Base-by-base conservation (phyloP, 2,113 vertebrate genomes). In the Scatophagus argus region DNA sequence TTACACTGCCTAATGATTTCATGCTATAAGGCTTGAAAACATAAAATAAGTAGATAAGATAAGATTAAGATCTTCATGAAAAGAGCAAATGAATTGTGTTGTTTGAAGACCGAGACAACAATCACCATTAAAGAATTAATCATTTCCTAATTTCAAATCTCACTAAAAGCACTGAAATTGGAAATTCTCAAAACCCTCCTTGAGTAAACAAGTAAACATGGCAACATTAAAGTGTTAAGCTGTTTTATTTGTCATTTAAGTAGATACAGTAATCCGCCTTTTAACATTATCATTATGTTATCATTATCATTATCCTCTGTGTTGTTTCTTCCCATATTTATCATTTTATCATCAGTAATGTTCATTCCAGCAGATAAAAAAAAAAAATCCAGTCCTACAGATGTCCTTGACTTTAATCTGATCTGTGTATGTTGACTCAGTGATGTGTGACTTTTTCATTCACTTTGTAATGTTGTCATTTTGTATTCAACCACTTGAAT, bases 1-100 rank as follows among this genome's bases (percentile, higher is more conserved):
- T n/a, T 66, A 61, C 23, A 62, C 61, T 60, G 68, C 46, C 67
- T 73, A 51, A 65, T 19, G 17, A 61, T 71, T 67, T 68, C 49
- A 59, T 31, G 36, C 76, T 83, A 27, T 36, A 58, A n/a, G 51
- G 55, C 54, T 81, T 51, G 49, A 69, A 25, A 68, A 66, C 0
- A 14, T 25, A 27, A 12, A 77, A 51, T 61, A 34, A 52, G 21
- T 34, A 21, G 47, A 74, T 55, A 46, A 65, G 8, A 14, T 27
- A n/a, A 46, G n/a, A 81, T 44, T 51, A 8, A 71, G 46, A 43
- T 29, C 27, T 54, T 44, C 0, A 46, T n/a, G 17, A 54, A 39
- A 29, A 4, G 4, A 19, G 46, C 10, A 36, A 29, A 38, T 54
- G 3, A 2, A 25, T 58, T 10, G 1, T 44, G 8, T 19, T 27